A percentile compares a stretch with the other conserved stretches of the same genome.
Evolutionary conservation across 2,797 vertebrate genomes (phyloP).

Genomic region (Aphelocoma californica): DNA sequence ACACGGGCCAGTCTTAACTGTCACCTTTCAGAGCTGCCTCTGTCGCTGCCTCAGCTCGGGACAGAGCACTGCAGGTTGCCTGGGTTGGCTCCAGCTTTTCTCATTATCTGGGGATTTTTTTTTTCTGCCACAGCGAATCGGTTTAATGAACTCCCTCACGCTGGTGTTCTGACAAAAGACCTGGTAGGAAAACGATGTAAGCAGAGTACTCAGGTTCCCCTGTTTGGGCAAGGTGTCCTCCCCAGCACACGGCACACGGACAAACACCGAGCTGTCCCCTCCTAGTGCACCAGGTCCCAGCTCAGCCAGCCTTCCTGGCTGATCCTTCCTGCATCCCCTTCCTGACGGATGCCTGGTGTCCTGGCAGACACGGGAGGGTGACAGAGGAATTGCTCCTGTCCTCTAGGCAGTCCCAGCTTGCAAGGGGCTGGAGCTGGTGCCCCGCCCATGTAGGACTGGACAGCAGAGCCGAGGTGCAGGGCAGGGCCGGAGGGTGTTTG

Average conservation of each 20-base stretch:
- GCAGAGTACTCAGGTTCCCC: background rate
- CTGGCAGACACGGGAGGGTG: background rate
- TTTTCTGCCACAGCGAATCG: background rate
- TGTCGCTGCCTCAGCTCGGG: background rate
- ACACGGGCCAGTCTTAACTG: background rate
- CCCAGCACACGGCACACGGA: background rate
- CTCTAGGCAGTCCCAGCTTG: background rate
- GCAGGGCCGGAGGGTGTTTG: too few species aligned
- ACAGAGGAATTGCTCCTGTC: background rate
- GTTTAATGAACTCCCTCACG: constrained; percentile 34
- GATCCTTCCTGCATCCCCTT: background rate
- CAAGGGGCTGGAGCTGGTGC: background rate
- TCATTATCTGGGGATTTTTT: constrained; percentile 17
- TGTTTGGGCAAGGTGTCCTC: background rate
- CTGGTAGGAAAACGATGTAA: background rate
- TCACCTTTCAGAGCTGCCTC: background rate
- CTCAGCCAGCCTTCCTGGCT: background rate
- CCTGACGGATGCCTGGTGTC: background rate
- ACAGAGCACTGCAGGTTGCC: background rate
- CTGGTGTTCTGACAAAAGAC: background rate
- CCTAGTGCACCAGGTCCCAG: too few species aligned
- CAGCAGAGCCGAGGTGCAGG: background rate
- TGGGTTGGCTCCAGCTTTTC: background rate
- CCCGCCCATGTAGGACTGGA: background rate
- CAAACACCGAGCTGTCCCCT: background rate